Percentiles rank a stretch among this genome's conserved stretches.
Evolutionary conservation across 2,797 vertebrate species (phyloP).

Genomic region (Clarias platycephalus): DNA sequence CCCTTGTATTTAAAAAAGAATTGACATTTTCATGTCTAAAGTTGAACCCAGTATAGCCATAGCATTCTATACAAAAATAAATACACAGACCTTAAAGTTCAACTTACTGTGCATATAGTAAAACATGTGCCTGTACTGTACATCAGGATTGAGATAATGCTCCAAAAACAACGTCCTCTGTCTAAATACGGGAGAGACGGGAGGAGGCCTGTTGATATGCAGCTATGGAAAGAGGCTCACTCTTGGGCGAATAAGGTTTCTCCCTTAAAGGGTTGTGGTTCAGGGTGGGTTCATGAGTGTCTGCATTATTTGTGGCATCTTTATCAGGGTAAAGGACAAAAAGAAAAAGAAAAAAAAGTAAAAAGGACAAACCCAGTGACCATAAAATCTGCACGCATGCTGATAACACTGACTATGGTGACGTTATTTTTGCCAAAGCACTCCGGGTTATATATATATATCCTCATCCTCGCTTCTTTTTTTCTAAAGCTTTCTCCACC

Average conservation of each 20-base stretch:
- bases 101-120: background rate
- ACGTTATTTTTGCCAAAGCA: slow-evolving; percentile 67
- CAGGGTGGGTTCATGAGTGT: slow-evolving; percentile 70
- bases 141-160: slow-evolving; percentile 6
- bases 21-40: background rate
- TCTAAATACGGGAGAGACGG: slow-evolving; percentile 73
- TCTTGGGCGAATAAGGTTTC: slow-evolving; percentile 70
- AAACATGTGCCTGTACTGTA: background rate
- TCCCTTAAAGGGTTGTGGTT: slow-evolving; percentile 71
- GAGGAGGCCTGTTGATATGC: slow-evolving; percentile 59
- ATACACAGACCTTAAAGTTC: background rate
- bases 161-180: slow-evolving; percentile 69
- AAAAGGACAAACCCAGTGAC: slow-evolving; percentile 78
- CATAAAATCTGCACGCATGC: slow-evolving; percentile 76
- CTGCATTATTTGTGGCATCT: slow-evolving; percentile 75
- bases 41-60: background rate
- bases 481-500: slow-evolving; percentile 17
- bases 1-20: background rate
- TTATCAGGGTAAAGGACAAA: slow-evolving; percentile 78
- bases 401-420: slow-evolving; percentile 79
- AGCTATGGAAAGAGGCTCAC: slow-evolving; percentile 21
- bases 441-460: slow-evolving; percentile 50
- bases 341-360: slow-evolving; percentile 58
- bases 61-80: background rate
- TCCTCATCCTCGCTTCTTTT: slow-evolving; percentile 36